Evolutionary conservation across 64 coral and sea anemone genomes (phyloP), one percentile per base, ranked within the genome.

Genomic region (Actinia equina): DNA sequence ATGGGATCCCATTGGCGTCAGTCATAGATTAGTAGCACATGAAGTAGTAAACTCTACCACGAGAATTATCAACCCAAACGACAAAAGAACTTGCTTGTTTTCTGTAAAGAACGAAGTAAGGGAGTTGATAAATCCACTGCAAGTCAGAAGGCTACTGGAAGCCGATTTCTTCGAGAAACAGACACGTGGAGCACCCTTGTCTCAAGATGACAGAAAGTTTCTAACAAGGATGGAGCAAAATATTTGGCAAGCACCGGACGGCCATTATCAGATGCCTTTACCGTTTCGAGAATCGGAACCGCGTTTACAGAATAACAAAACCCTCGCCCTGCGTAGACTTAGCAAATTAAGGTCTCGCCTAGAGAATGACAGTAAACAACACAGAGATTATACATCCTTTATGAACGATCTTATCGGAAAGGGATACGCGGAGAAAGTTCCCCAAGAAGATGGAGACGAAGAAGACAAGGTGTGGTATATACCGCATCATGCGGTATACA

Each of bases 41-140:
- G 55, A 57, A 57, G 55, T 57, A 57, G 6, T 54, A 2, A 54
- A 12, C 12, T 54, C 52, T 54, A 54, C 52, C 52, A 12, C 52
- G 52, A 54, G 52, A 54, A 6, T 54, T 54, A 54, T 12, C 12
- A 12, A 54, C 52, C 52, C 52, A 54, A 12, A 54, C 46, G 80
- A 82, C 77, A 76, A 41, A 42, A 84, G 51, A 81, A 86, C 54
- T 15, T 93, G 87, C 16, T 58, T 80, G n/a, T 89, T 89, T 77
- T 61, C 91, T 12, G 20, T 93, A 76, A 88, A 43, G 78, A 86
- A 4, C 43, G 15, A 20, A 17, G 65, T 86, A 5, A 89, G 86
- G 15, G 87, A 93, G 82, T 71, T 89, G 54, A 93, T 93, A 43
- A 86, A 89, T 53, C 92, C 82, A 67, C 59, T 86, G 5, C 82